A percentile compares a stretch with the other conserved stretches of the same genome.
Evolutionary conservation across 2,888 invertebrate genomes (phyloP).

Genomic region (Coenonympha arcania): DNA sequence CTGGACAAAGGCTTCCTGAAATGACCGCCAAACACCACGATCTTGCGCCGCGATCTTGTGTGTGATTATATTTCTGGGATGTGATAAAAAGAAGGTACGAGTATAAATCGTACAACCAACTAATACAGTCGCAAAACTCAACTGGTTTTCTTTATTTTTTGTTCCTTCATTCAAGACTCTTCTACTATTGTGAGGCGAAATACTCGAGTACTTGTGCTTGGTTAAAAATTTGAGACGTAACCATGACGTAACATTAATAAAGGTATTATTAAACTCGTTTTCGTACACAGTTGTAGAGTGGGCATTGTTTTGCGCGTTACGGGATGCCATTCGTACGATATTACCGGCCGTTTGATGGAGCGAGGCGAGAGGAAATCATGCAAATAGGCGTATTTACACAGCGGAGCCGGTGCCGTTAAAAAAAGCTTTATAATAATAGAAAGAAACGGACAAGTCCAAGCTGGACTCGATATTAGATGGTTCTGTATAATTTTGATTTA

Average conservation of each 20-base stretch:
- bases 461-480: neutral
- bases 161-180: no score
- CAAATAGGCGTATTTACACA: conserved; percentile 62
- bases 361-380: conserved; percentile 51
- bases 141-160: no score
- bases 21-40: no score
- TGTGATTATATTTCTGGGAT: no score
- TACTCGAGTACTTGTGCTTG: neutral
- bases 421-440: conserved; percentile 60
- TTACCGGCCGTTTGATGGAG: conserved; percentile 37
- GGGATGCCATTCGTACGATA: conserved; percentile 46
- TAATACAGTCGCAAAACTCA: no score
- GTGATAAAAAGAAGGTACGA: no score
- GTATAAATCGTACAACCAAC: no score
- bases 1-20: no score
- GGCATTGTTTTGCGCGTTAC: conserved; percentile 9
- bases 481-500: neutral
- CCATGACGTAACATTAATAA: conserved; percentile 2
- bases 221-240: no score
- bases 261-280: neutral
- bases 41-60: no score
- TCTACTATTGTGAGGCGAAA: no score
- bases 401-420: conserved; percentile 49
- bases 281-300: neutral
- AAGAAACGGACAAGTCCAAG: neutral